These are phyloP conservation scores for Lasioglossum malachurum DNA, from an alignment of 2,888 invertebrate species.

Conservation along the genomic window DNA sequence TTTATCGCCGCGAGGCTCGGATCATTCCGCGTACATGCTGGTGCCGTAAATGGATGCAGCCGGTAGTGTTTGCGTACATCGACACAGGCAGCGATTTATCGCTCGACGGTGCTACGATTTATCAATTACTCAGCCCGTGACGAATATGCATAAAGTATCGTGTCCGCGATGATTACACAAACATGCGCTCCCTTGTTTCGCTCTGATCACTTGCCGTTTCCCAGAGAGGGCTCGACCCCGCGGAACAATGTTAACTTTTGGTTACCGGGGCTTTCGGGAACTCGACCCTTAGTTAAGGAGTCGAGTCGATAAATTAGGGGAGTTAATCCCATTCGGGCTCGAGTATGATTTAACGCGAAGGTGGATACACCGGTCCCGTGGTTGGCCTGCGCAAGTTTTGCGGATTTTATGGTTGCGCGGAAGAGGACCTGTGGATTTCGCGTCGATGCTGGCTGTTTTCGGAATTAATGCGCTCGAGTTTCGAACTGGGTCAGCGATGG, in stretches of 20 bases:
- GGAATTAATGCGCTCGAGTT: constrained; percentile 53
- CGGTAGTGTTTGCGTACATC: neutral
- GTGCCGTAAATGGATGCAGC: neutral
- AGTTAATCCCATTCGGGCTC: constrained; percentile 69
- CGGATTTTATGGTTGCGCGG: neutral
- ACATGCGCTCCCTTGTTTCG: constrained; percentile 24
- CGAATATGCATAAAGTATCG: constrained; percentile 51
- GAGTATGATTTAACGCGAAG: constrained; percentile 71
- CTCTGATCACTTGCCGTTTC: constrained; percentile 34
- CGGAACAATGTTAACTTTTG: constrained; percentile 59
- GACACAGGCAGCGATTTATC: constrained; percentile 34
- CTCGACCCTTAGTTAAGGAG: constrained; percentile 33
- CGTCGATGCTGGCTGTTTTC: constrained; percentile 58
- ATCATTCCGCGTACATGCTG: neutral
- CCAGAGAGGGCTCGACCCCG: constrained; percentile 31
- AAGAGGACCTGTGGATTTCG: constrained; percentile 41
- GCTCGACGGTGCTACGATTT: constrained; percentile 21
- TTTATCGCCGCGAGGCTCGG: neutral
- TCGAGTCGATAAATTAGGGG: constrained; percentile 76
- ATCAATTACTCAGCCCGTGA: constrained; percentile 38
- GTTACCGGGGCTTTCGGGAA: constrained; percentile 43
- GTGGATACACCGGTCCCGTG: constrained; percentile 25
- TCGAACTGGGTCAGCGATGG: constrained; percentile 47
- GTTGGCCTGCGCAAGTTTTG: constrained; percentile 15
- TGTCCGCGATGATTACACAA: constrained; percentile 57